Base-by-base conservation (phyloP, 2,888 invertebrate genomes). In the Helleia helle region DNA sequence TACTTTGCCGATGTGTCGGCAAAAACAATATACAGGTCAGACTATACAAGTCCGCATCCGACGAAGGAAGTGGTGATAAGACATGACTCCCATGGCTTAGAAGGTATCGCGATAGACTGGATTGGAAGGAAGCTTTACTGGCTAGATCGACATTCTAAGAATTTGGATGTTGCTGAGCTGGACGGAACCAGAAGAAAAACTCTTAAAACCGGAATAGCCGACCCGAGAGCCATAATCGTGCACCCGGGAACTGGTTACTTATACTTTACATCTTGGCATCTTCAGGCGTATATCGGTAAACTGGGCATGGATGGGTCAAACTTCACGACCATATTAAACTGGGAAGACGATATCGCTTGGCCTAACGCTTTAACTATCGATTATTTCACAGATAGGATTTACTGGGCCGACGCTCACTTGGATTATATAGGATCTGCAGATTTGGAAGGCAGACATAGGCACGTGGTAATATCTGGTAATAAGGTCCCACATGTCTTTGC, bases 41-140 rank as follows among this genome's bases (percentile, higher is more conserved):
- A 88, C 50, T 88, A 87, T 53, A 58, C 74, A 0, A 88, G 87
- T 44, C 85, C 86, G 4, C 85, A 71, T 36, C 90, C 90, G 0
- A 87, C 89, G 1, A 91, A 91, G 52, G 94, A 96, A 72, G 90
- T 94, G 0, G 91, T 97, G 0, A 92, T 98, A 30, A 87, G 95
- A 30, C 97, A 97, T 62, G 96, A 97, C 63, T 96, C 96, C 0
- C 94, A 96, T 58, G 97, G 97, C 1, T 86, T 99, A n/a, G 99
- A 99, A 86, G 99, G 99, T 6, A 92, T 99, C 34, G 93, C 97
- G 0, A 88, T 99, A 5, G 99, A 99, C 72, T 99, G 99, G 99
- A 89, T 98, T 27, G 97, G 93, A 1, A 86, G 96, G 27, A 99
- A 99, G 70, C 83, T 99, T 1, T 99, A 99, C 69, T 98, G 98